Evolutionary conservation across 2,113 vertebrate genomes (phyloP).

Genomic region (Pterocles orientalis): DNA sequence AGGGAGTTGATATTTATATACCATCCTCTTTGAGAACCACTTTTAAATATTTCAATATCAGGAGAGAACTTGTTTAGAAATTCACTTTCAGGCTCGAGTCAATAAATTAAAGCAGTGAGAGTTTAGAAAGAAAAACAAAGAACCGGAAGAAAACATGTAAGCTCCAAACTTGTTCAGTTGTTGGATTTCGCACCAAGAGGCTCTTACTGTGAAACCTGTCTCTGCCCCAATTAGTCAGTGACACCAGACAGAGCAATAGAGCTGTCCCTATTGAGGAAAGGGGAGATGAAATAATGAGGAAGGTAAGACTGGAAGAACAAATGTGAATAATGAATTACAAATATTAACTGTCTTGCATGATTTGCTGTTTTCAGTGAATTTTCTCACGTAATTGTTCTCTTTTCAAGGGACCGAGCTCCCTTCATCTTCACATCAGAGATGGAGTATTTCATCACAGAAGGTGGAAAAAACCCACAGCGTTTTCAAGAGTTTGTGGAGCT

Average conservation of each 20-base stretch:
- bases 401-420: constrained; percentile 84
- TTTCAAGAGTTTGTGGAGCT: constrained; percentile 91
- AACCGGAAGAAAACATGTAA: neutral
- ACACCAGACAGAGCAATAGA: neutral
- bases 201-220: neutral
- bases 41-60: constrained; percentile 20
- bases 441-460: constrained; percentile 91
- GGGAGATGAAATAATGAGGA: neutral
- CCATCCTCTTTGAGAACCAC: neutral
- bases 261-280: neutral
- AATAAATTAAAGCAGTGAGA: neutral
- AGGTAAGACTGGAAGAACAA: neutral
- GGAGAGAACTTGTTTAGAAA: neutral
- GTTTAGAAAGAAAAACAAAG: neutral
- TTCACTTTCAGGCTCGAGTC: neutral
- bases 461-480: constrained; percentile 81
- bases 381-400: constrained; percentile 14
- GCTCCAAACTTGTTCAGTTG: neutral
- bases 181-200: neutral
- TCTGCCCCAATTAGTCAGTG: neutral
- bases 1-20: neutral
- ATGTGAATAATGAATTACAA: neutral
- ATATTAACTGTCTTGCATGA: neutral
- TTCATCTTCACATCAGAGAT: constrained; percentile 94
- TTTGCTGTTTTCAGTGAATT: neutral